Percentiles rank a stretch among this genome's conserved stretches.
Conservation (phyloP, 1,140 invertebrate genomes). For the Eurosta solidaginis region DNA sequence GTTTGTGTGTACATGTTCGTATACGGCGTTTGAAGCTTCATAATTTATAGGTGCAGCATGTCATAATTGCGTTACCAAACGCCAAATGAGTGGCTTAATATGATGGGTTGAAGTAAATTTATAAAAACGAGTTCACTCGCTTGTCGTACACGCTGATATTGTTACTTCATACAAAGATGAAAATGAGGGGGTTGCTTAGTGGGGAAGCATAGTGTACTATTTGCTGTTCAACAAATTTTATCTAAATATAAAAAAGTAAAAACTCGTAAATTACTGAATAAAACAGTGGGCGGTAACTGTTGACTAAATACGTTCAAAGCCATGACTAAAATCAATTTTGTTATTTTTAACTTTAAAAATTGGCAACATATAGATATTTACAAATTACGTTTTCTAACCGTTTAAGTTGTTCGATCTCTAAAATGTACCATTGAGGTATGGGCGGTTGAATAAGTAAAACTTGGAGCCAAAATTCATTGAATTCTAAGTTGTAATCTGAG, state of each 20-base stretch:
- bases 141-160: not conserved
- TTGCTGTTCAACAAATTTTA: not conserved
- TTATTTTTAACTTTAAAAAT: too few relatives aligned
- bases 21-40: constrained; percentile 13
- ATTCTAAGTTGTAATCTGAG: too few relatives aligned
- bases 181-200: not conserved
- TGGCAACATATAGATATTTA: too few relatives aligned
- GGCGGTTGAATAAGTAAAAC: too few relatives aligned
- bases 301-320: not conserved
- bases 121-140: constrained; percentile 25
- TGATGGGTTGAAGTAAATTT: constrained; percentile 25
- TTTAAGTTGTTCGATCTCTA: too few relatives aligned
- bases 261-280: not conserved
- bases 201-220: not conserved
- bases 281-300: constrained; percentile 14
- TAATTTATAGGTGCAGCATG: constrained; percentile 33
- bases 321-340: not conserved
- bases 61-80: constrained; percentile 35
- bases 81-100: constrained; percentile 34
- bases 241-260: not conserved
- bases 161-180: not conserved
- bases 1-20: not conserved
- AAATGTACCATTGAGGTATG: too few relatives aligned
- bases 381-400: too few relatives aligned
- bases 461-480: too few relatives aligned